These are phyloP conservation scores for Candoia aspera DNA, from an alignment of 2,113 vertebrate genomes.

Conservation along the genomic window DNA sequence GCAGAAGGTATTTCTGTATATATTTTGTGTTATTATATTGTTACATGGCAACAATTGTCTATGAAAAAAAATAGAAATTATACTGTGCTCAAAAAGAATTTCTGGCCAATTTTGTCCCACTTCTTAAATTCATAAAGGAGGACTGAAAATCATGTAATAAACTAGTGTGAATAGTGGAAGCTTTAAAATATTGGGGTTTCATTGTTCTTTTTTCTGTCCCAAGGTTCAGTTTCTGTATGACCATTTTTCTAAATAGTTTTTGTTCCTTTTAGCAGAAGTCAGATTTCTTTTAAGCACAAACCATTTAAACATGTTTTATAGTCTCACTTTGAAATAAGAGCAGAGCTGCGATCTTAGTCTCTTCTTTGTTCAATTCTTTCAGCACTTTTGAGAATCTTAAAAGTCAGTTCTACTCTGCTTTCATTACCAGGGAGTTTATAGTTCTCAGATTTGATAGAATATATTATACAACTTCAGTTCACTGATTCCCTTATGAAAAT, in stretches of 20 bases:
- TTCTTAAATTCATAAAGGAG: slow-evolving; percentile 11
- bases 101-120: background rate
- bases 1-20: background rate
- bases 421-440: background rate
- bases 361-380: slow-evolving; percentile 16
- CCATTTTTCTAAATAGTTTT: slow-evolving; percentile 25
- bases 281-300: slow-evolving; percentile 17
- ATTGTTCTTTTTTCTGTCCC: background rate
- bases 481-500: background rate
- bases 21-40: background rate
- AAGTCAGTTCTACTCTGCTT: background rate
- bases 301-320: slow-evolving; percentile 8
- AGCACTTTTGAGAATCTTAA: slow-evolving; percentile 7
- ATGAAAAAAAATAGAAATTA: background rate
- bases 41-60: background rate
- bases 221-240: background rate
- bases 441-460: background rate
- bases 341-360: background rate
- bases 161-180: background rate
- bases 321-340: slow-evolving; percentile 23
- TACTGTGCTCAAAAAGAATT: background rate
- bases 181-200: background rate
- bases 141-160: slow-evolving; percentile 26
- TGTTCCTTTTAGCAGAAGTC: background rate
- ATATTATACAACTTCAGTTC: background rate